Evolutionary conservation across 2,113 vertebrate genomes (phyloP), one percentile per base, ranked within the genome.

Genomic region (Ornithorhynchus anatinus): DNA sequence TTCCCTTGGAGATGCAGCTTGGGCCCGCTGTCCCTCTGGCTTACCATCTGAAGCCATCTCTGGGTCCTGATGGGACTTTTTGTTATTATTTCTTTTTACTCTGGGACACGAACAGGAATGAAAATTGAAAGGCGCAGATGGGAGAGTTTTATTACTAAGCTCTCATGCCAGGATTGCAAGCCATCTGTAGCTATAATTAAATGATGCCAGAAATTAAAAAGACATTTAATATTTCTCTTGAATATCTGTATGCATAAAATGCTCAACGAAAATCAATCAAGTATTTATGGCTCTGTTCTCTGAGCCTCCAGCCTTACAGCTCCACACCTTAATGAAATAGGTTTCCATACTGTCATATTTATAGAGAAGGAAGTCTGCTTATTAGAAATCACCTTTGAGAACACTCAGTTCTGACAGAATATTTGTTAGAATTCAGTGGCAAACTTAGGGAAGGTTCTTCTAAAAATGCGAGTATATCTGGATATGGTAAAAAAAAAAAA

Each of bases 181-280:
- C 19, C 52, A 76, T 59, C 54, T 77, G 62, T 50, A 58, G 25
- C 70, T 60, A 23, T 79, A 65, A 62, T 65, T 52, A 44, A 74
- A 72, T 0, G 0, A 56, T 56, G 59, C 76, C 60, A 82, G 80
- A 84, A 80, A 75, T 71, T 72, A 78, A 63, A 80, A 69, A 78
- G 74, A 72, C 40, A 54, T 42, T n/a, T n/a, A n/a, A n/a, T n/a
- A n/a, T n/a, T n/a, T n/a, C n/a, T n/a, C n/a, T n/a, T n/a, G n/a
- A n/a, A n/a, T n/a, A n/a, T 80, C 77, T 86, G 70, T 85, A 17
- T 68, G 43, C 77, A 65, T 17, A 57, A 86, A 64, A 74, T 83
- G 83, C 45, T 69, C 79, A 83, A 84, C 40, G 65, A 17, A 1
- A 36, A 62, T 58, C 59, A 54, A 43, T 56, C 53, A 59, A 60